Evolutionary conservation across 2,888 invertebrate genomes (phyloP), one percentile per base, ranked within the genome.

Genomic region (Tholera decimalis): DNA sequence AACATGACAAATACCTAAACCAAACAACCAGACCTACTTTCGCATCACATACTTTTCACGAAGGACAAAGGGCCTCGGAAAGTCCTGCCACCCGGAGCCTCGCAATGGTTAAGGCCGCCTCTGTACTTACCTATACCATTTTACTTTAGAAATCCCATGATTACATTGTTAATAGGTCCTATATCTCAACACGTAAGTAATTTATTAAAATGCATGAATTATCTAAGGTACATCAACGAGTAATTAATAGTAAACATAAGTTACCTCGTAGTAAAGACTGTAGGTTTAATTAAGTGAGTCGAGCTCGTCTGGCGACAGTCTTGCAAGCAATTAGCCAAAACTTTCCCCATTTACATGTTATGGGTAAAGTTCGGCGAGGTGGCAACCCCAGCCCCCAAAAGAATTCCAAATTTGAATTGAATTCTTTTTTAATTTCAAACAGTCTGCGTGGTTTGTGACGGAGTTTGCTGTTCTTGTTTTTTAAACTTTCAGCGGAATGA

Each of bases 321-420:
- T 89, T 90, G 87, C 85, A 80, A 74, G 85, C 86, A 88, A 89
- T 90, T 93, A 93, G 90, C 77, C 83, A 62, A 75, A 93, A 94
- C 89, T 93, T 93, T 89, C 72, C 86, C 89, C 88, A 94, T 95
- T 94, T 93, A 91, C 93, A 95, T 94, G 92, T 93, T 93, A 94
- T 93, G 90, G 90, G 84, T 77, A 88, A 94, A 95, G 89, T 94
- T 94, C 15, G 63, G 70, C 79, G 73, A 74, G 82, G 78, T 80
- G 83, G 80, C 84, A 78, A 80, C 80, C 79, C 83, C 73, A 54
- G 82, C 79, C 81, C 79, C 75, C 69, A 74, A 80, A 85, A 87
- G 83, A 85, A 87, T 88, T 88, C 79, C 62, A 81, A 89, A 73
- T 82, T 81, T 66, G 60, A 90, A 90, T 89, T 88, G 83, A 88